Conservation (phyloP, 2,797 vertebrate species). For the Scyliorhinus canicula region DNA sequence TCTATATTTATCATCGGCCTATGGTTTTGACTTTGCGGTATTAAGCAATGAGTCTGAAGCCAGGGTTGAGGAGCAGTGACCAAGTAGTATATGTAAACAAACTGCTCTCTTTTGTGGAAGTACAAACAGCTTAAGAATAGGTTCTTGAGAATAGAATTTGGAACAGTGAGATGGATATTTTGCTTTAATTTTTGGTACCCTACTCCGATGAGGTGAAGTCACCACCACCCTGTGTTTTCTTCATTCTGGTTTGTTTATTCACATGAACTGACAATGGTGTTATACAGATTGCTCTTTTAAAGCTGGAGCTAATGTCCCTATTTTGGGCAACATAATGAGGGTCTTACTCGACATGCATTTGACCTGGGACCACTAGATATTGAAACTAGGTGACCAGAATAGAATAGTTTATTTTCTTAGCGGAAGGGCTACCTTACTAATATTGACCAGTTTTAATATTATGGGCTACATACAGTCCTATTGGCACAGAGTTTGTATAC, state of each 20-base stretch:
- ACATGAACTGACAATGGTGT: background rate
- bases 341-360: background rate
- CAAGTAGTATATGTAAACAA: background rate
- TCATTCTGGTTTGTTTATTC: no score
- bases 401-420: background rate
- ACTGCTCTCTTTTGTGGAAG: background rate
- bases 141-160: background rate
- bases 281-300: background rate
- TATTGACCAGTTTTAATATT: background rate
- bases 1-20: background rate
- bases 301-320: background rate
- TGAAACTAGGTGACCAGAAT: background rate
- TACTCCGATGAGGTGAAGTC: background rate
- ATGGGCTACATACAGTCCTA: background rate
- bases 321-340: background rate
- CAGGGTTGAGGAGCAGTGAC: background rate
- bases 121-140: background rate
- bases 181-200: background rate
- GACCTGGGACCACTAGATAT: no score
- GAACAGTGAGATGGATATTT: background rate
- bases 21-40: no score
- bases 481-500: background rate
- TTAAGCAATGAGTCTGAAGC: background rate
- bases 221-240: background rate
- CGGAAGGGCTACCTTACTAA: background rate